Evolutionary conservation across 1,140 invertebrate species (phyloP).

Genomic region (Gryllus bimaculatus): DNA sequence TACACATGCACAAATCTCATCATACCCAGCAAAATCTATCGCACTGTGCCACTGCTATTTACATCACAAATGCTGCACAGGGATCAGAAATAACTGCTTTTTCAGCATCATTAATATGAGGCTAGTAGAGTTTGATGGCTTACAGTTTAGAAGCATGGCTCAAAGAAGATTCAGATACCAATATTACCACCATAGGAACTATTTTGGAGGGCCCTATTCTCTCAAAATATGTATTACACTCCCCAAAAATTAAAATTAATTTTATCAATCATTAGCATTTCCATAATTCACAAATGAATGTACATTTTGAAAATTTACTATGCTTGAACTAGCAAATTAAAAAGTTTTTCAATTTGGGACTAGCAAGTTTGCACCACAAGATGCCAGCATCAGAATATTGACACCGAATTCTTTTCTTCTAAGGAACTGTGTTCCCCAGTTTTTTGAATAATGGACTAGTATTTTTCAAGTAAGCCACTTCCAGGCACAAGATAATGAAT

Average conservation of each 20-base stretch:
- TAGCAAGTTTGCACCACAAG: not conserved
- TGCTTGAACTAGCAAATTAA: no score
- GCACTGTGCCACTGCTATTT: not conserved
- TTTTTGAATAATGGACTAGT: not conserved
- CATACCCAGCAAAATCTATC: not conserved
- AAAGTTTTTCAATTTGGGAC: not conserved
- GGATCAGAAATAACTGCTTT: not conserved
- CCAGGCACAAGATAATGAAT: not conserved
- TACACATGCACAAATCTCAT: not conserved
- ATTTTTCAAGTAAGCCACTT: not conserved
- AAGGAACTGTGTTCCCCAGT: not conserved
- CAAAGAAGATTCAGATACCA: not conserved
- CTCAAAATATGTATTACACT: not conserved
- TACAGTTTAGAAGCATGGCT: not conserved
- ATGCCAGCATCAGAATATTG: not conserved
- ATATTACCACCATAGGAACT: not conserved
- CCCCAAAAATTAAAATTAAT: not conserved
- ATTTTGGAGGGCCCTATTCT: not conserved
- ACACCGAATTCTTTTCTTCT: not conserved
- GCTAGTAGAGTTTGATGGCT: not conserved
- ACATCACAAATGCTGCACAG: not conserved
- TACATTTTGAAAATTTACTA: not conserved
- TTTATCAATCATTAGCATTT: not conserved
- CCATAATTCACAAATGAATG: not conserved
- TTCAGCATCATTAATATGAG: not conserved